A percentile compares a stretch with the other conserved stretches of the same genome.
phyloP scores from a whole-genome alignment of 2,113 vertebrate species.

The Tupaia chinensis region DNA sequence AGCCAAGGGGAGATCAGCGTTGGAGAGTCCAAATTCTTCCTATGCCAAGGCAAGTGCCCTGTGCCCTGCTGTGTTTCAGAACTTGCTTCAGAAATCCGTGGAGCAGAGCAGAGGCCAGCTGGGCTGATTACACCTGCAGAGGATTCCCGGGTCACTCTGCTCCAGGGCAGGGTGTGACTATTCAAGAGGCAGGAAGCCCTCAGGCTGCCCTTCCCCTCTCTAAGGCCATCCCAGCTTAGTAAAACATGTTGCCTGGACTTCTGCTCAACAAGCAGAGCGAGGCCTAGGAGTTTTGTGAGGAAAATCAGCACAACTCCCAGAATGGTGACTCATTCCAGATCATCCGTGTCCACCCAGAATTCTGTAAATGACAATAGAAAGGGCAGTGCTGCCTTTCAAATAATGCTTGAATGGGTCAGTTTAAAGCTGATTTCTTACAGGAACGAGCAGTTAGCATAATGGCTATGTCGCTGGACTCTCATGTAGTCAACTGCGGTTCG shows the following conservation, averaged over 20 bases:
- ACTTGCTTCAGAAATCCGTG: not conserved
- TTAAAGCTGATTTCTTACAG: not conserved
- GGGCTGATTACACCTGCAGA: accelerated
- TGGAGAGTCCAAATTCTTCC: slow-evolving; percentile 99
- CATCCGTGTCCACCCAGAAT: not conserved
- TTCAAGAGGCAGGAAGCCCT: not conserved
- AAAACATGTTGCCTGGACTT: not conserved
- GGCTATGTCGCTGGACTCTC: no score
- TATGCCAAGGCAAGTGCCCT: slow-evolving; percentile 93
- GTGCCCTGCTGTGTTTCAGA: slow-evolving; percentile 83
- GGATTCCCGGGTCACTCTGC: not conserved
- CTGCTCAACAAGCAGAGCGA: not conserved
- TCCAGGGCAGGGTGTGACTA: accelerated
- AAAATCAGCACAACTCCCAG: not conserved
- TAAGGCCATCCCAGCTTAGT: not conserved
- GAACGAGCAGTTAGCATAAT: no score
- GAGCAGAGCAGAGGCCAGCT: not conserved
- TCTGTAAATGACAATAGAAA: not conserved
- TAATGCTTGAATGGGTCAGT: not conserved
- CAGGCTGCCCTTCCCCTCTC: not conserved
- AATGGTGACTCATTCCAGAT: not conserved
- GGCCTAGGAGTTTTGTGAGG: not conserved
- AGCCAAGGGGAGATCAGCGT: slow-evolving; percentile 97
- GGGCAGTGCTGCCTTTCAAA: not conserved
- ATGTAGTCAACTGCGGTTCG: no score